Base-by-base conservation (phyloP, 2,797 vertebrate genomes). In the Acipenser oxyrinchus region DNA sequence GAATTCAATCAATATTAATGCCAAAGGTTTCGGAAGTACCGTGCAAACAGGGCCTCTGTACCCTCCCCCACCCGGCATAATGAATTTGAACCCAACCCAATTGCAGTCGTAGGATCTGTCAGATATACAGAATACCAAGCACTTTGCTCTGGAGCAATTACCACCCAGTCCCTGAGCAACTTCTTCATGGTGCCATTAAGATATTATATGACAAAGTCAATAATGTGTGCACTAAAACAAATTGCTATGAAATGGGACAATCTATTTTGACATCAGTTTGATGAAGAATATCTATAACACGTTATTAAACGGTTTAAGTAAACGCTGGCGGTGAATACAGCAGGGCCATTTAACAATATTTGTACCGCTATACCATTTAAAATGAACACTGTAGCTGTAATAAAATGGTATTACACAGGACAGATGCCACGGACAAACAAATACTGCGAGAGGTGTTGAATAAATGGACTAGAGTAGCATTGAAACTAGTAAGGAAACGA, bases 121-220 rank as follows among this genome's bases (percentile, higher is more conserved):
- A 64, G 65, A 64, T 59, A 51, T 18, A n/a, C 13, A 23, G 48
- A 60, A 61, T 50, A 62, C 12, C 37, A 66, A 60, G 55, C 37
- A 59, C 13, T 60, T 69, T 51, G 49, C n/a, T 18, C 52, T 51
- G 52, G 64, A 68, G 60, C 66, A 68, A 60, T 50, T 64, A 65
- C 8, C 49, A 6, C 48, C 13, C 60, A 49, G 13, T 59, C 15
- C 49, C 13, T 13, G 3, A 7, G 52, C 49, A 51, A 59, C 48
- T 59, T 51, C 53, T 55, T 49, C 6, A 12, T 37, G 9, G 5
- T 53, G 52, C 48, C 64, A 63, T 55, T 64, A 64, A 64, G 66
- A 48, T 57, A 71, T 68, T 61, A 68, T 9, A 67, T 66, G 62
- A 68, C 64, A 58, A 64, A 62, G 48, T 62, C 64, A 64, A 64